Evolutionary conservation across 2,113 vertebrate genomes (phyloP).

Genomic region (Sinocyclocheilus anshuiensis): DNA sequence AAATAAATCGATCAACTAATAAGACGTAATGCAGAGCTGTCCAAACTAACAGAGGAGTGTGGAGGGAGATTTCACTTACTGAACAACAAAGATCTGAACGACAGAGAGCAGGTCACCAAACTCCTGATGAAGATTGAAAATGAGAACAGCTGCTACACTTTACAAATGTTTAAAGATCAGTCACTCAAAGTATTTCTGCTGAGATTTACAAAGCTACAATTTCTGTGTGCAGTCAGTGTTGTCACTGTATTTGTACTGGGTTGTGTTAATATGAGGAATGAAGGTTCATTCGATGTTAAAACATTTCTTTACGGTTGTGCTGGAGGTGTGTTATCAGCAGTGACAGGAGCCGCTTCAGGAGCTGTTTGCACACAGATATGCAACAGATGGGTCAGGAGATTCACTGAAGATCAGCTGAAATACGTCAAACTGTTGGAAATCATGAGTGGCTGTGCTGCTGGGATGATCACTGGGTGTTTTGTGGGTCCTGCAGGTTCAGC

Average conservation of each 20-base stretch:
- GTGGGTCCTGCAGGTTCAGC: too few species aligned
- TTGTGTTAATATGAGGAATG: not conserved
- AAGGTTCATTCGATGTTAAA: not conserved
- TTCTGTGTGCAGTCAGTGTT: not conserved
- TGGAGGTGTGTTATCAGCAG: too few species aligned
- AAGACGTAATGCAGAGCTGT: not conserved
- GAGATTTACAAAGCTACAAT: not conserved
- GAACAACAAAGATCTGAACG: not conserved
- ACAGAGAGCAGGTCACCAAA: not conserved
- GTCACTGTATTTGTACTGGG: not conserved
- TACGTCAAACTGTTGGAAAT: too few species aligned
- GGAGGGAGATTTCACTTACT: not conserved
- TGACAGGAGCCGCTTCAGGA: too few species aligned
- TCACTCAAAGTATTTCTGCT: not conserved
- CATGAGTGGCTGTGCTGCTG: too few species aligned
- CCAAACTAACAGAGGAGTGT: not conserved
- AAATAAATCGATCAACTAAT: not conserved
- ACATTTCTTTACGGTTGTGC: too few species aligned
- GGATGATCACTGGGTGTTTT: too few species aligned
- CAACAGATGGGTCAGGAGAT: too few species aligned
- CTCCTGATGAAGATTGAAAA: not conserved
- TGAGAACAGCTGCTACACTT: not conserved
- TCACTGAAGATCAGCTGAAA: too few species aligned
- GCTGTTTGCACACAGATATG: too few species aligned
- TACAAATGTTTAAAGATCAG: not conserved